A percentile compares a stretch with the other conserved stretches of the same genome.
Evolutionary conservation across 1,140 invertebrate genomes (phyloP).

Genomic region (Zaprionus camerounensis): DNA sequence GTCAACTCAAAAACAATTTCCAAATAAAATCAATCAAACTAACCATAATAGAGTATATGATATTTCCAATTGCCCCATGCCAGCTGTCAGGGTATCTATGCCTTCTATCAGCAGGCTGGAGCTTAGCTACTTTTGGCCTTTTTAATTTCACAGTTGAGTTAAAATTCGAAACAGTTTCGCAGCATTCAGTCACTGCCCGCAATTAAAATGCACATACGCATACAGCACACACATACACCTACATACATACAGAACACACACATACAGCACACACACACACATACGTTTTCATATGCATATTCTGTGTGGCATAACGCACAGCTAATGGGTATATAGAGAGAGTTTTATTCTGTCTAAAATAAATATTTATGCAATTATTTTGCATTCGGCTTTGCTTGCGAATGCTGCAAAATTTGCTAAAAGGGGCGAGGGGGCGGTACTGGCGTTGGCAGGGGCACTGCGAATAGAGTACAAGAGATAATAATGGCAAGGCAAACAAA

Average conservation of each 20-base stretch:
- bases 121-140: slow-evolving; percentile 49
- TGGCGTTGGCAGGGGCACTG: background rate
- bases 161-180: slow-evolving; percentile 45
- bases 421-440: background rate
- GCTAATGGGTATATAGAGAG: slow-evolving; percentile 2
- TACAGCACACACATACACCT: background rate
- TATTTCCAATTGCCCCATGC: no score
- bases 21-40: no score
- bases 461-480: slow-evolving; percentile 27
- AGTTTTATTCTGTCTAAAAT: slow-evolving; percentile 24
- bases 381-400: slow-evolving; percentile 20
- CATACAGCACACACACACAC: no score
- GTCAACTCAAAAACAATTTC: no score
- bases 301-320: background rate
- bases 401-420: slow-evolving; percentile 24
- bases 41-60: no score
- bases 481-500: slow-evolving; percentile 37
- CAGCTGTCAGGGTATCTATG: slow-evolving; percentile 12
- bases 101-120: background rate
- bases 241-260: background rate
- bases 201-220: slow-evolving; percentile 41
- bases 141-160: slow-evolving; percentile 76
- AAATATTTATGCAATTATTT: slow-evolving; percentile 37
- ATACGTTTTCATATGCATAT: slow-evolving; percentile 2
- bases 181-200: slow-evolving; percentile 20